These are phyloP conservation scores for Apis mellifera DNA, from an alignment of 1,140 invertebrate species.

Conservation along the genomic window Amel_HAv3.1 CM009935.2:3348001-3348500, in stretches of 20 bases:
- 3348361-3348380: not conserved
- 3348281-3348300: not conserved
- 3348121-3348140: not conserved
- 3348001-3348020: not conserved
- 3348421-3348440: too few species aligned
- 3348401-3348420: too few species aligned
- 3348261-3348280: not conserved
- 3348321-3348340: not conserved
- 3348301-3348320: not conserved
- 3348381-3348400: too few species aligned
- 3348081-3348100: not conserved
- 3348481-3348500: not conserved
- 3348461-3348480: too few species aligned
- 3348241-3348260: slow-evolving; percentile 7
- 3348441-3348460: too few species aligned
- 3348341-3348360: not conserved
- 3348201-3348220: not conserved
- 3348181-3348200: too few species aligned
- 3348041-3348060: not conserved
- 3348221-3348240: slow-evolving; percentile 2
- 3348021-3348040: not conserved
- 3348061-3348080: not conserved
- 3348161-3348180: not conserved
- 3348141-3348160: not conserved
- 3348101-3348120: not conserved